Conservation (phyloP, 2,888 invertebrate species). For the Xestia xanthographa region DNA sequence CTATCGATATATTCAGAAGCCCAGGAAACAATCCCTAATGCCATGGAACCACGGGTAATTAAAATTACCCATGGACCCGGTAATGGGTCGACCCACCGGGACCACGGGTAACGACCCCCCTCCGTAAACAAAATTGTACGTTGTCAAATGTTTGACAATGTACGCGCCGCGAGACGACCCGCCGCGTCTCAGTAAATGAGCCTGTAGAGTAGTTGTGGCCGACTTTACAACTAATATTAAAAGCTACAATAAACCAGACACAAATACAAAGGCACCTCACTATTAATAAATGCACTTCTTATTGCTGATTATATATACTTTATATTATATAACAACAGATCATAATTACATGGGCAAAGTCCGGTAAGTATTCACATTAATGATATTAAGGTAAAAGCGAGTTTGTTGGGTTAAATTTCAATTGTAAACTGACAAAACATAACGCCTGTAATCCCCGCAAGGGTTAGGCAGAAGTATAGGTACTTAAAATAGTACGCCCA, state of each 20-base stretch:
- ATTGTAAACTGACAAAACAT: not conserved
- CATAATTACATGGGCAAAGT: slow-evolving; percentile 23
- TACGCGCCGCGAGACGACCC: no score
- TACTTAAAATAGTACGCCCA: not conserved
- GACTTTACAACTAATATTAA: slow-evolving; percentile 43
- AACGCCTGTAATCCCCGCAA: not conserved
- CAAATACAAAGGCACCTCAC: slow-evolving; percentile 65
- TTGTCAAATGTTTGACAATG: not conserved
- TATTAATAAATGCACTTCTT: slow-evolving; percentile 66
- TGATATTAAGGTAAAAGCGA: not conserved
- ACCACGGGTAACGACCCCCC: no score
- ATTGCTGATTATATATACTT: slow-evolving; percentile 42
- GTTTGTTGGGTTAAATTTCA: not conserved
- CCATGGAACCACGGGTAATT: no score
- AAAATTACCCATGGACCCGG: no score
- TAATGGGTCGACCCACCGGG: no score
- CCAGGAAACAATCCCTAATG: no score
- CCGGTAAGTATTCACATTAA: slow-evolving; percentile 8
- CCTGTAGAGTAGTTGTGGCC: slow-evolving; percentile 12
- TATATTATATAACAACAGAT: slow-evolving; percentile 30
- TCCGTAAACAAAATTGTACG: not conserved
- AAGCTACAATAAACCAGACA: slow-evolving; percentile 55
- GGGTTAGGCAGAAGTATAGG: not conserved
- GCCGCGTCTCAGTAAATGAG: no score
- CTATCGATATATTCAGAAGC: no score